Conservation (phyloP, 2,113 vertebrate genomes). For the Pheucticus melanocephalus region DNA sequence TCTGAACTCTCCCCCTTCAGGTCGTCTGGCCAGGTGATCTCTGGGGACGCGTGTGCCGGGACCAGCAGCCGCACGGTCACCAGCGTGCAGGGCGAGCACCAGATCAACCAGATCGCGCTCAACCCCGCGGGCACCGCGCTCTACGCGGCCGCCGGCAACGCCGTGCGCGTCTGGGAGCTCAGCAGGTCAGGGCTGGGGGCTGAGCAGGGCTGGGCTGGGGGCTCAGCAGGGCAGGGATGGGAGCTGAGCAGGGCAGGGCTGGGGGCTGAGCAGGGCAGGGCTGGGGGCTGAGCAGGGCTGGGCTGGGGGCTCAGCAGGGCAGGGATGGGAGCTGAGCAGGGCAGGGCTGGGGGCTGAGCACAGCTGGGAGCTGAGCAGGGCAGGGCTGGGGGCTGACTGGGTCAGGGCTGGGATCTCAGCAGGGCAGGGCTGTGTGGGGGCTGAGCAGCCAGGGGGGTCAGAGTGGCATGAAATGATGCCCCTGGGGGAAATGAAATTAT, state of each 20-base stretch:
- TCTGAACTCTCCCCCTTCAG: conserved; percentile 38
- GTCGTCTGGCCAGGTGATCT: conserved; percentile 92
- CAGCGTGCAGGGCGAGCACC: conserved; percentile 89
- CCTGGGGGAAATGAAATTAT: too few species aligned
- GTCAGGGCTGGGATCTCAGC: too few species aligned
- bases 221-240: conserved; percentile 39
- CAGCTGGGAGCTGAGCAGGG: conserved; percentile 93
- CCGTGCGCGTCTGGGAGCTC: conserved; percentile 92
- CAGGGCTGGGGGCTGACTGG: background rate
- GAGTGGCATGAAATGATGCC: too few species aligned
- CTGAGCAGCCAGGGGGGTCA: too few species aligned
- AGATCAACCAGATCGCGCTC: conserved; percentile 95
- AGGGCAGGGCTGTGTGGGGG: too few species aligned
- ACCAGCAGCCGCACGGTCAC: conserved; percentile 85
- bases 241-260: too few species aligned
- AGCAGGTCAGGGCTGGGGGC: conserved; percentile 77
- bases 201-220: conserved; percentile 81
- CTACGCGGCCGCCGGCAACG: conserved; percentile 89
- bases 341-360: background rate
- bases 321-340: conserved; percentile 90
- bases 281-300: too few species aligned
- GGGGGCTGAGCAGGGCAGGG: too few species aligned
- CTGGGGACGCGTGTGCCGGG: conserved; percentile 86
- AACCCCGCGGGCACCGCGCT: conserved; percentile 86
- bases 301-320: conserved; percentile 93